These are phyloP conservation scores for Meloidogyne floridensis DNA, from an alignment of 1,140 invertebrate genomes.

Conservation along the genomic window DNA sequence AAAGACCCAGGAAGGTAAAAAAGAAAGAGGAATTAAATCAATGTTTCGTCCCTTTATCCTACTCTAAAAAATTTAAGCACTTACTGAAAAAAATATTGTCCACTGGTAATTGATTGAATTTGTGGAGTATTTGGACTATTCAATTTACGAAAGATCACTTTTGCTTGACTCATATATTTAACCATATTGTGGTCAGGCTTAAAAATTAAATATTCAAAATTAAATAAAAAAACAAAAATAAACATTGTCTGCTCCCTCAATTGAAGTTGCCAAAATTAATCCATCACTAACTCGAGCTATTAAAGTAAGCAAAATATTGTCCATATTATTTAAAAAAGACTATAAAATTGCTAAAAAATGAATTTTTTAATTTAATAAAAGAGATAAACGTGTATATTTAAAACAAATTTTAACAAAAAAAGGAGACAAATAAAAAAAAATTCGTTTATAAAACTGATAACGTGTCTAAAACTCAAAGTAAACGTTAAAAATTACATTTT, in stretches of 20 bases:
- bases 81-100: constrained; percentile 95
- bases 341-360: not conserved
- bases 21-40: too few relatives aligned
- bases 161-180: constrained; percentile 99
- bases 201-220: constrained; percentile 21
- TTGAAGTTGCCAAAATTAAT: constrained; percentile 88
- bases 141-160: constrained; percentile 93
- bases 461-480: not conserved
- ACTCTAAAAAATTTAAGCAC: constrained; percentile 66
- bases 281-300: constrained; percentile 92
- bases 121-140: constrained; percentile 78
- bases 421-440: not conserved
- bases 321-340: not conserved
- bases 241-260: constrained; percentile 97
- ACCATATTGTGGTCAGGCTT: constrained; percentile 69
- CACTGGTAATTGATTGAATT: constrained; percentile 92
- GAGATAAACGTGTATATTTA: not conserved
- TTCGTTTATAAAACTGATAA: not conserved
- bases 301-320: constrained; percentile 80
- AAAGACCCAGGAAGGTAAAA: constrained; percentile 62
- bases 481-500: not conserved
- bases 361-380: not conserved
- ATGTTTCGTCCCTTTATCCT: too few relatives aligned
- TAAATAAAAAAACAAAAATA: constrained; percentile 38
- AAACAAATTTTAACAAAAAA: not conserved